These are phyloP conservation scores for Apodemus agrarius DNA, from an alignment of 2,797 vertebrate genomes.

Conservation along the genomic window DNA sequence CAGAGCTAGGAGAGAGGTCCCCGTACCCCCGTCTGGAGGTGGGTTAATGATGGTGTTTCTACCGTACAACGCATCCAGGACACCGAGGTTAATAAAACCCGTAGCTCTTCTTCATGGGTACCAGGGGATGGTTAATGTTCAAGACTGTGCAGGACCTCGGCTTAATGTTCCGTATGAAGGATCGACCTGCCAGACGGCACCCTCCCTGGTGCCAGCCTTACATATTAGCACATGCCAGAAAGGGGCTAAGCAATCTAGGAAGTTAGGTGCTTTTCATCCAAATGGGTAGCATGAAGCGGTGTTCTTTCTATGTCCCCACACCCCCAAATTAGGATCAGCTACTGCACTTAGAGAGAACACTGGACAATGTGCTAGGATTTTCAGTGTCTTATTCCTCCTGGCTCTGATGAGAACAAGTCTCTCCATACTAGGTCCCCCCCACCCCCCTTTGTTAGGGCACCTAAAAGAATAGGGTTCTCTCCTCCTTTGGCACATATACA, in stretches of 20 bases:
- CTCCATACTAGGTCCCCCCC: not conserved
- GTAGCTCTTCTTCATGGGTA: constrained; percentile 89
- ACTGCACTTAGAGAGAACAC: not conserved
- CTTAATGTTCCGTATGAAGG: constrained; percentile 89
- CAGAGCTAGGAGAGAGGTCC: constrained; percentile 83
- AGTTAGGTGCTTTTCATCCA: constrained; percentile 63
- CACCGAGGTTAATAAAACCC: constrained; percentile 91
- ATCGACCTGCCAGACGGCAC: constrained; percentile 85
- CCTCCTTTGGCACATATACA: rapidly evolving
- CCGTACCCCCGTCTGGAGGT: constrained; percentile 86
- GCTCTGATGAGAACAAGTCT: too few relatives aligned
- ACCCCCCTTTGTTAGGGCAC: not conserved
- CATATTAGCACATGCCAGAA: constrained; percentile 81
- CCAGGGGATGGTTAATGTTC: constrained; percentile 90
- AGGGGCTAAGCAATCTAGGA: constrained; percentile 51
- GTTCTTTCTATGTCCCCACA: rapidly evolving
- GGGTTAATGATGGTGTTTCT: constrained; percentile 87
- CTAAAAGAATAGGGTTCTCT: not conserved
- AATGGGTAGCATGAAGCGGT: not conserved
- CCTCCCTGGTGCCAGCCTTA: constrained; percentile 82
- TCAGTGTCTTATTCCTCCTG: rapidly evolving
- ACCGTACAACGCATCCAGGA: constrained; percentile 83
- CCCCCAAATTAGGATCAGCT: not conserved
- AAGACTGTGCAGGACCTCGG: constrained; percentile 87
- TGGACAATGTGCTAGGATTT: rapidly evolving